phyloP scores from a whole-genome alignment of 2,113 vertebrate species.

The Xyrauchen texanus region DNA sequence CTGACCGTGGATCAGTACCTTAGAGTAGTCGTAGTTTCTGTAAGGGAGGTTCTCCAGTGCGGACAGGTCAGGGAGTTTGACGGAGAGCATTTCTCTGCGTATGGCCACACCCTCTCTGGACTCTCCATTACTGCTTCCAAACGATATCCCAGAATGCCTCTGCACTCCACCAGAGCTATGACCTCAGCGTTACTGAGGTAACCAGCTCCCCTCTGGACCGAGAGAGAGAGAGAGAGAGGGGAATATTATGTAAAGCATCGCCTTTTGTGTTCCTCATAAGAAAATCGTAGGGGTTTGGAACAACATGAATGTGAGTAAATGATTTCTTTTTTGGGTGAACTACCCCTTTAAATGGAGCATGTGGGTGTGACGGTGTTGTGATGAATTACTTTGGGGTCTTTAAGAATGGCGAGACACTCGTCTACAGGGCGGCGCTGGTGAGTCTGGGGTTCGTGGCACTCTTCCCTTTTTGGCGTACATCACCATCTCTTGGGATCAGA shows the following conservation, averaged over 20 bases:
- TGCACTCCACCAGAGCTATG: constrained; percentile 83
- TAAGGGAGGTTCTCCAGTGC: constrained; percentile 88
- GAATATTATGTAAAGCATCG: not conserved
- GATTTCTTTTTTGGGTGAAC: too few relatives aligned
- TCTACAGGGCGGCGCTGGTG: constrained; percentile 76
- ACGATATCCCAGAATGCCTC: constrained; percentile 89
- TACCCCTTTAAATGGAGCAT: too few relatives aligned
- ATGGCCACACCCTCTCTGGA: constrained; percentile 92
- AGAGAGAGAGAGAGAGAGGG: not conserved
- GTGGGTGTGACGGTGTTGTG: too few relatives aligned
- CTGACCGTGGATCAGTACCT: constrained; percentile 69
- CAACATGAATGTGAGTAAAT: too few relatives aligned
- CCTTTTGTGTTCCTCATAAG: too few relatives aligned
- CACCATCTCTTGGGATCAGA: constrained; percentile 25
- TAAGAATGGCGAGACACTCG: constrained; percentile 84
- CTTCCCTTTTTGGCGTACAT: constrained; percentile 48
- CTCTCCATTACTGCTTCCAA: constrained; percentile 90
- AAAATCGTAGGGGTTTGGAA: too few relatives aligned
- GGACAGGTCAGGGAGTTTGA: constrained; percentile 81
- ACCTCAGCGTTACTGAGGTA: constrained; percentile 89
- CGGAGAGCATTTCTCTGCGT: constrained; percentile 84
- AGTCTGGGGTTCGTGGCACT: constrained; percentile 35
- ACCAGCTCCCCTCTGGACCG: constrained; percentile 80
- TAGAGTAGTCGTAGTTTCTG: constrained; percentile 89
- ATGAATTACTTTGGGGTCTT: constrained; percentile 79